Conservation (phyloP, 2,888 invertebrate genomes). For the Campopleginae sp. region DNA sequence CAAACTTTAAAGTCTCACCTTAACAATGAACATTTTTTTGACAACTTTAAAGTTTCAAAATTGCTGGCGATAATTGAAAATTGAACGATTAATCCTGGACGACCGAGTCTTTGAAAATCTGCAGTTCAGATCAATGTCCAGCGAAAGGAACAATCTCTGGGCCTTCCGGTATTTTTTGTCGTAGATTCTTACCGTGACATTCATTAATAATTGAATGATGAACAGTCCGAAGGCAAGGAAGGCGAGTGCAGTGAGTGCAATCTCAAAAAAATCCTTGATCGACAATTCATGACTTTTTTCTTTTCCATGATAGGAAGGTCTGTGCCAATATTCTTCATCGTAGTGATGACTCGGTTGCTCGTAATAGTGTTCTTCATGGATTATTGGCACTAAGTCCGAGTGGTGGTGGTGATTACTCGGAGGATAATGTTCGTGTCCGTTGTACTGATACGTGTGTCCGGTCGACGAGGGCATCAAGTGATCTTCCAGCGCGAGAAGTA, state of each 20-base stretch:
- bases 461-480: slow-evolving; percentile 74
- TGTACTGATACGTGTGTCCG: slow-evolving; percentile 76
- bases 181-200: slow-evolving; percentile 87
- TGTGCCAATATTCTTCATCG: slow-evolving; percentile 77
- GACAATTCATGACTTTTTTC: slow-evolving; percentile 87
- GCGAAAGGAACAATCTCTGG: too few relatives aligned
- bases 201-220: slow-evolving; percentile 91
- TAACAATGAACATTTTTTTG: too few relatives aligned
- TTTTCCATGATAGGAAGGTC: slow-evolving; percentile 82
- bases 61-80: too few relatives aligned
- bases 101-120: too few relatives aligned
- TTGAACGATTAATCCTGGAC: too few relatives aligned
- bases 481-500: slow-evolving; percentile 8
- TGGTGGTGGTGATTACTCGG: slow-evolving; percentile 70
- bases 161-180: too few relatives aligned
- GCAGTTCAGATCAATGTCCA: too few relatives aligned
- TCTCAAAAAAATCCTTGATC: slow-evolving; percentile 90
- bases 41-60: too few relatives aligned
- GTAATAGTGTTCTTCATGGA: slow-evolving; percentile 80
- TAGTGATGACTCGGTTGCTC: slow-evolving; percentile 67
- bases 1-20: too few relatives aligned
- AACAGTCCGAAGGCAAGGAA: slow-evolving; percentile 93
- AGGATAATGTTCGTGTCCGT: slow-evolving; percentile 65
- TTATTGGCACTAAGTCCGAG: slow-evolving; percentile 70
- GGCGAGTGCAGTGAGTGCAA: slow-evolving; percentile 92